Base-by-base conservation (phyloP, 2,888 invertebrate species). In the Druceiella hillmani region DNA sequence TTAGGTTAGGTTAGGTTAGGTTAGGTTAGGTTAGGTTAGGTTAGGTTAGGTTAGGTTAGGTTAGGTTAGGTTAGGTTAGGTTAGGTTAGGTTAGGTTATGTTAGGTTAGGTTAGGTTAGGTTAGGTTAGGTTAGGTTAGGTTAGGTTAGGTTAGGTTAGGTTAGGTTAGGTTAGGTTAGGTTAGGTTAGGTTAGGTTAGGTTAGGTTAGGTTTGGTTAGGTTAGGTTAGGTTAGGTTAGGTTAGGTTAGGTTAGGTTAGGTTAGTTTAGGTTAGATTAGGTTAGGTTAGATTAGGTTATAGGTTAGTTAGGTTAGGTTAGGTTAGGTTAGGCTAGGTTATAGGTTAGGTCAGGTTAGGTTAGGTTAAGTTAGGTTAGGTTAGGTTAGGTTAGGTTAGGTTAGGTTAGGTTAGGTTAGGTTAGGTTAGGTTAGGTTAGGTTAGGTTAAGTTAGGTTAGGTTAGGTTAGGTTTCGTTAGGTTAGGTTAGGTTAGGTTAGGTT, bases 21-120 rank as follows among this genome's bases (percentile, higher is more conserved):
- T 33, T 33, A 33, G 33, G 33, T 33, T 33, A 33, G 33, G 33
- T 33, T 33, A 33, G 33, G 33, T 33, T 33, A 33, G 33, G 33
- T 33, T 33, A 33, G 33, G 33, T 33, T 33, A 33, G 30, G 12
- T 30, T 14, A 14, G 12, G 30, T 30, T 30, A 13, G 15, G 15
- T 30, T 30, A 13, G 12, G 15, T 30, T 30, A 30, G 12, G 30
- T 30, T 30, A 30, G 13, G 15, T 30, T 13, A 30, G 15, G 12
- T 14, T 30, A 11, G 15, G 13, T 14, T 13, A 13, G 15, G 15
- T 30, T 13, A 30, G 15, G 30, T 13, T 14, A 30, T n/a, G 15
- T 13, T 30, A 13, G 12, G 12, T 14, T 13, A 30, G 30, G 30
- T 30, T 13, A 30, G 30, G 30, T 30, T 14, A 11, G 12, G 13